phyloP scores from a whole-genome alignment of 2,113 vertebrate genomes.

The Istiophorus platypterus region DNA sequence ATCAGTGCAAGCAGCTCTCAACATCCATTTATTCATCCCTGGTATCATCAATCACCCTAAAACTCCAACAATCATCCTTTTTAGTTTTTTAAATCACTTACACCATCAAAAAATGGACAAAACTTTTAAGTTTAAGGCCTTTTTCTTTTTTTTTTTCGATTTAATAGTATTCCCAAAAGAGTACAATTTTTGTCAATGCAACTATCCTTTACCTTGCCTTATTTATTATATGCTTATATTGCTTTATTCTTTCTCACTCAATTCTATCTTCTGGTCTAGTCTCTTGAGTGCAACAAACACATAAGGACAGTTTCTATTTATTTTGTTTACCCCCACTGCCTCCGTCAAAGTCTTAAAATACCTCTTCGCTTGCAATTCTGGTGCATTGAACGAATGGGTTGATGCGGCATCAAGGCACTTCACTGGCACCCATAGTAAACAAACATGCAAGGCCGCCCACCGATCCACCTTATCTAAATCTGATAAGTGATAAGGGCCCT shows the following conservation, averaged over 20 bases:
- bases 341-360: background rate
- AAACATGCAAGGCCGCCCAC: conserved; percentile 73
- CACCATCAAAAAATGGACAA: background rate
- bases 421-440: conserved; percentile 62
- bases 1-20: conserved; percentile 50
- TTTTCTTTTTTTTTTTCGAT: background rate
- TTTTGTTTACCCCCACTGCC: conserved; percentile 1
- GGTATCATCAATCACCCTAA: conserved; percentile 62
- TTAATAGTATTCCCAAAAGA: background rate
- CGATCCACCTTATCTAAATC: conserved; percentile 71
- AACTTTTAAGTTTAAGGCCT: background rate
- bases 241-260: conserved; percentile 1
- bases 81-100: conserved; percentile 16
- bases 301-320: background rate
- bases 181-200: background rate
- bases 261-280: background rate
- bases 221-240: background rate
- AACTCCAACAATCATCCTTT: conserved; percentile 28
- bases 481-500: conserved; percentile 75
- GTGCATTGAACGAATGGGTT: conserved; percentile 30
- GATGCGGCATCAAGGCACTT: conserved; percentile 45
- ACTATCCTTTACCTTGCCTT: conserved; percentile 10
- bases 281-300: background rate
- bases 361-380: conserved; percentile 13
- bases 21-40: conserved; percentile 51